phyloP scores from a whole-genome alignment of 2,888 invertebrate species.

The Drosophila pseudotakahashii region DNA sequence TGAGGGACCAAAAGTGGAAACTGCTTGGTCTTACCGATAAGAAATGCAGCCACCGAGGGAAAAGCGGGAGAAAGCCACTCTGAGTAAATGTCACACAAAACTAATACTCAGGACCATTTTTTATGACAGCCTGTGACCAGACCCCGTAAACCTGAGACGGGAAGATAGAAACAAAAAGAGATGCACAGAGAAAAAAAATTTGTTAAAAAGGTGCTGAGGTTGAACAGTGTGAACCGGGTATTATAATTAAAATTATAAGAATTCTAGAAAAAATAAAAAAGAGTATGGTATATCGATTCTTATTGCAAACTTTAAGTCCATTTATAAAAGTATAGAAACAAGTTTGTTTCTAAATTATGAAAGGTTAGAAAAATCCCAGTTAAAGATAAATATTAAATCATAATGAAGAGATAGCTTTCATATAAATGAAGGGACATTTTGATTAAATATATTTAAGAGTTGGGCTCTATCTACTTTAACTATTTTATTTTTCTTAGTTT shows the following conservation, averaged over 20 bases:
- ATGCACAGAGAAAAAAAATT: conserved; percentile 5
- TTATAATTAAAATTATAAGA: neutral
- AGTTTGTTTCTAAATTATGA: no score
- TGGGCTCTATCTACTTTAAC: no score
- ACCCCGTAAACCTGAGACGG: neutral
- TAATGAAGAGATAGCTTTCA: no score
- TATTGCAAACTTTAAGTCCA: no score
- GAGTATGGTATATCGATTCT: no score
- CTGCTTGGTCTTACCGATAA: conserved; percentile 32
- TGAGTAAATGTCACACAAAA: conserved; percentile 79
- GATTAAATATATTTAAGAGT: no score
- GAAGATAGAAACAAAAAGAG: neutral
- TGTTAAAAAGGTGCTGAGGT: neutral
- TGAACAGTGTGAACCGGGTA: neutral
- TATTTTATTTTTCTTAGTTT: no score
- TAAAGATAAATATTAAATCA: no score
- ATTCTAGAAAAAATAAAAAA: neutral
- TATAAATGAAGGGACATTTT: no score
- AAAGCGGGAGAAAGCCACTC: conserved; percentile 51
- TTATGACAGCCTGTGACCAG: conserved; percentile 66
- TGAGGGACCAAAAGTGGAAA: conserved; percentile 53
- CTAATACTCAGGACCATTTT: conserved; percentile 78
- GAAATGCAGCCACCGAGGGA: conserved; percentile 52
- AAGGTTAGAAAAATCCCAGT: no score
- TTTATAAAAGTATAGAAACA: no score